A percentile compares a stretch with the other conserved stretches of the same genome.
These are phyloP conservation scores for Theonella swinhoei DNA, from an alignment of 37 sponge, comb jelly and placozoan species.

Conservation along the genomic window DNA sequence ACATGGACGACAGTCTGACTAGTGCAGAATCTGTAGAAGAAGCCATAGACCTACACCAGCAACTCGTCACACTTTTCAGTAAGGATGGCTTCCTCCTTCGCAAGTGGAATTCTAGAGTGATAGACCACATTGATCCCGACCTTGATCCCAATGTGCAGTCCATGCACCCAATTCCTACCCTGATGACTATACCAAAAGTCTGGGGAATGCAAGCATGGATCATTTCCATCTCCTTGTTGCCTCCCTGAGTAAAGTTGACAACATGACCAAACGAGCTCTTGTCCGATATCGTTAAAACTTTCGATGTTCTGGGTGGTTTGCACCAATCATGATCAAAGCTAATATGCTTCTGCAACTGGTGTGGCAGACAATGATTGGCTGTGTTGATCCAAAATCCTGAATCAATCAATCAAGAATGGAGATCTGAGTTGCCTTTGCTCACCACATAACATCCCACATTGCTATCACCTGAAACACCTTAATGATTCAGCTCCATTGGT, in stretches of 20 bases:
- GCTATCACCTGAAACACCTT: slow-evolving; percentile 5
- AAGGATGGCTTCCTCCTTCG: too few species aligned
- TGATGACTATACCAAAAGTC: too few species aligned
- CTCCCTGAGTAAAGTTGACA: too few species aligned
- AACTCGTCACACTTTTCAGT: too few species aligned
- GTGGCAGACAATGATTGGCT: slow-evolving; percentile 21
- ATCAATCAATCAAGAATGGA: slow-evolving; percentile 8
- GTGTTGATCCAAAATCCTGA: slow-evolving; percentile 22
- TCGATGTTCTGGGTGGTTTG: not conserved
- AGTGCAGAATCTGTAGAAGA: too few species aligned
- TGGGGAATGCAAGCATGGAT: too few species aligned
- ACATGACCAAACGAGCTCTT: slow-evolving; percentile 34
- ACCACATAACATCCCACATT: not conserved
- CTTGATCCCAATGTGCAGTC: too few species aligned
- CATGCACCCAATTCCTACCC: too few species aligned
- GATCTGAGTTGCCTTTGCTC: slow-evolving; percentile 17
- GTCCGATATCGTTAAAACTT: slow-evolving; percentile 24
- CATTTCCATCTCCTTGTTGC: not conserved
- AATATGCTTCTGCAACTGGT: slow-evolving; percentile 20
- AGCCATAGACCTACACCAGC: too few species aligned
- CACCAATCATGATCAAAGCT: slow-evolving; percentile 2
- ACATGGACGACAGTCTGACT: too few species aligned
- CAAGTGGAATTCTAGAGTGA: too few species aligned
- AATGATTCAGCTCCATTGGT: slow-evolving; percentile 2
- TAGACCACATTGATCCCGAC: too few species aligned